A percentile compares a stretch with the other conserved stretches of the same genome.
phyloP scores from a whole-genome alignment of 2,113 vertebrate genomes.

The Ascaphus truei region DNA sequence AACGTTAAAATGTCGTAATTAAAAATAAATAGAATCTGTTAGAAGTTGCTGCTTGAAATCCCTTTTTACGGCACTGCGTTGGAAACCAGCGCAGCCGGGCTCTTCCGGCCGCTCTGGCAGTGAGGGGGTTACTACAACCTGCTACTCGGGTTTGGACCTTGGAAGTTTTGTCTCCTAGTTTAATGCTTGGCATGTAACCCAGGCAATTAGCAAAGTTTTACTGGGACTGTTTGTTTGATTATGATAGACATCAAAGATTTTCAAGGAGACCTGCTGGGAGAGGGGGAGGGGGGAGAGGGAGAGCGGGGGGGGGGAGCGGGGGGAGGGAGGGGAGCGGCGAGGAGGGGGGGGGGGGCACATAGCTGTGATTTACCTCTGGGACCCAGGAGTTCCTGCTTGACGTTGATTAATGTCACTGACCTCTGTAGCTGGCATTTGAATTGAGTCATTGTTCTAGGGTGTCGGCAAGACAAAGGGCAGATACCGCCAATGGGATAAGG shows the following conservation, averaged over 20 bases:
- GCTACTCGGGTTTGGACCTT: no score
- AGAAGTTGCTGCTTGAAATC: no score
- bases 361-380: background rate
- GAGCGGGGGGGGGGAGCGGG: background rate
- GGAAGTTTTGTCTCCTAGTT: background rate
- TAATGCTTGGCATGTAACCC: background rate
- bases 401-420: constrained; percentile 5
- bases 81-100: no score
- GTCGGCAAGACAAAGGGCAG: constrained; percentile 17
- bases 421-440: background rate
- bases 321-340: background rate
- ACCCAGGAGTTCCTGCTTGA: background rate
- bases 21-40: no score
- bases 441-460: constrained; percentile 28
- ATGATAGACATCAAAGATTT: constrained; percentile 1
- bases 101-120: no score
- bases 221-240: background rate
- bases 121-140: no score
- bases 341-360: no score
- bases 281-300: background rate
- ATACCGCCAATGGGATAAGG: constrained; percentile 6
- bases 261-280: background rate
- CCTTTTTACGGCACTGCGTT: no score
- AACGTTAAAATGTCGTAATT: no score
- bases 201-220: background rate